Conservation (phyloP, 2,113 vertebrate species). For the Neogale vison region DNA sequence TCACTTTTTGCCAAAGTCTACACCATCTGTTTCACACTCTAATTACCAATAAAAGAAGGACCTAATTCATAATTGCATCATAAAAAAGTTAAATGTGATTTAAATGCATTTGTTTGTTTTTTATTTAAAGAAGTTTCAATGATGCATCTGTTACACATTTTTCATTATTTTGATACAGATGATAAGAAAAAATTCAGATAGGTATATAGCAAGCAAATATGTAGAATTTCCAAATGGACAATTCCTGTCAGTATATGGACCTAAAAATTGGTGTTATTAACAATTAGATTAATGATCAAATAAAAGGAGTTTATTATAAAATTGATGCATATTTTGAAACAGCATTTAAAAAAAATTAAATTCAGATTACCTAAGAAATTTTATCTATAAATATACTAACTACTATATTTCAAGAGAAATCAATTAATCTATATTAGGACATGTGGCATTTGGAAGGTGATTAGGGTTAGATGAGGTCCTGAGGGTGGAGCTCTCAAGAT, state of each 20-base stretch:
- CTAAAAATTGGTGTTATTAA: neutral
- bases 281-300: neutral
- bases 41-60: conserved; percentile 62
- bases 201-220: neutral
- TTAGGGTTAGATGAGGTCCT: no score
- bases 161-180: conserved; percentile 60
- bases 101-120: conserved; percentile 50
- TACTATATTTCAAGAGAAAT: neutral
- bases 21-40: conserved; percentile 54
- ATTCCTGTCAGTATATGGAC: neutral
- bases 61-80: conserved; percentile 57
- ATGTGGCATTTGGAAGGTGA: no score
- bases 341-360: neutral
- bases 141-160: conserved; percentile 37
- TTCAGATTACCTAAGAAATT: neutral
- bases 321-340: neutral
- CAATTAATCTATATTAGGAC: neutral
- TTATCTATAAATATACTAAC: neutral
- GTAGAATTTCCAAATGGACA: neutral
- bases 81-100: conserved; percentile 61
- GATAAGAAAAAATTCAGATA: neutral
- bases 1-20: conserved; percentile 49
- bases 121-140: conserved; percentile 56
- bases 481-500: neutral
- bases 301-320: neutral